These are phyloP conservation scores for Papilio gigon DNA, from an alignment of 2,888 invertebrate species.

Conservation along the genomic window DNA sequence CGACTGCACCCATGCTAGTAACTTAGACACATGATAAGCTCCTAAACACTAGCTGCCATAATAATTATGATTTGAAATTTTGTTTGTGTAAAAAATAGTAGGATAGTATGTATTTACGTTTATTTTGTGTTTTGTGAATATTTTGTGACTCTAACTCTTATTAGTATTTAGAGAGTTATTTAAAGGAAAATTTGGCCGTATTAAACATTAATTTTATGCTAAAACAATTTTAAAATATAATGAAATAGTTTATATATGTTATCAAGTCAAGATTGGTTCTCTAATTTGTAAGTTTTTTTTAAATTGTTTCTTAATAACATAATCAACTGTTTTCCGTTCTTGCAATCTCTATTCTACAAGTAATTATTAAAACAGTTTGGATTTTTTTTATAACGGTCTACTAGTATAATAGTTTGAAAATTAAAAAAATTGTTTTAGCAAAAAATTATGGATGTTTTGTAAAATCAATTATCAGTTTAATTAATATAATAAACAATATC, in stretches of 20 bases:
- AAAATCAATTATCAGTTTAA: neutral
- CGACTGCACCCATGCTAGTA: conserved; percentile 34
- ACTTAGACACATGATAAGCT: conserved; percentile 50
- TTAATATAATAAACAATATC: conserved; percentile 22
- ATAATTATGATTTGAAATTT: conserved; percentile 57
- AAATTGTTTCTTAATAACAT: neutral
- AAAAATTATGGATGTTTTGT: conserved; percentile 11
- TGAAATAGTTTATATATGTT: neutral
- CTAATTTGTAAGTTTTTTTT: neutral
- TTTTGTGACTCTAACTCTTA: conserved; percentile 43
- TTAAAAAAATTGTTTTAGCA: neutral
- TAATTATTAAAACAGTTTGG: too few relatives aligned
- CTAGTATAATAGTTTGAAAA: too few relatives aligned
- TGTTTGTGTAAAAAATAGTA: conserved; percentile 52
- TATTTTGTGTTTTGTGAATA: conserved; percentile 53
- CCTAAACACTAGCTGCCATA: conserved; percentile 70
- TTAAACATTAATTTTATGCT: neutral
- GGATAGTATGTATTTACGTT: conserved; percentile 55
- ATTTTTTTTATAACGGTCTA: too few relatives aligned
- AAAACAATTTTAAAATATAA: neutral
- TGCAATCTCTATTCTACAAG: too few relatives aligned
- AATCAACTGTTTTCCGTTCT: too few relatives aligned
- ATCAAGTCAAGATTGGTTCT: neutral
- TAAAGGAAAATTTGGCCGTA: conserved; percentile 41
- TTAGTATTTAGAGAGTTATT: conserved; percentile 47